Percentiles rank a stretch among this genome's conserved stretches.
Conservation (phyloP, 2,113 vertebrate genomes). For the Lipotes vexillifer region DNA sequence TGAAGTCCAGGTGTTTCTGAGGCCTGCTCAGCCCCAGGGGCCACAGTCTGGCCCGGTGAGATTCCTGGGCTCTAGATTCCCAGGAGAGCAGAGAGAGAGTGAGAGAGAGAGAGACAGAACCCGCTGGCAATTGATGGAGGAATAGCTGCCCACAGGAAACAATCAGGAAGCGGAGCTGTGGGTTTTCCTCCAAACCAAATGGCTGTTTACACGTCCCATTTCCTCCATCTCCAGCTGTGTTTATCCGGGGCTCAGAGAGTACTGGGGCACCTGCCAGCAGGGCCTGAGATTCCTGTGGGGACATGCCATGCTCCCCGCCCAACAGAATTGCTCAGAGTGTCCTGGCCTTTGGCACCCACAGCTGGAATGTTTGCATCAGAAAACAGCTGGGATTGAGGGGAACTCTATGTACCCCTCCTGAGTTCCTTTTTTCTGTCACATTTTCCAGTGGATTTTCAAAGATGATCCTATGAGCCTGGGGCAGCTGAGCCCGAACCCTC, state of each 20-base stretch:
- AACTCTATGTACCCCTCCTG: not conserved
- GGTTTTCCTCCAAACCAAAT: constrained; percentile 3
- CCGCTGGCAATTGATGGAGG: not conserved
- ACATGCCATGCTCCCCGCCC: not conserved
- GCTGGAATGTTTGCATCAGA: constrained; percentile 12
- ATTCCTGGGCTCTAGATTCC: not conserved
- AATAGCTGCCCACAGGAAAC: constrained; percentile 12
- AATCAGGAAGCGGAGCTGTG: not conserved
- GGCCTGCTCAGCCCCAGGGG: not conserved
- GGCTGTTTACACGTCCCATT: constrained; percentile 19
- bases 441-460: constrained; percentile 52
- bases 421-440: constrained; percentile 14
- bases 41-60: not conserved
- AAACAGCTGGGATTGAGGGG: not conserved
- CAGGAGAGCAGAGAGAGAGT: not conserved
- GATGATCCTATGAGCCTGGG: not conserved
- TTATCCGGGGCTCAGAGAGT: not conserved
- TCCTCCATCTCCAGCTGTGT: constrained; percentile 36
- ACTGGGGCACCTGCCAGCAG: not conserved
- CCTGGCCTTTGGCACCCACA: constrained; percentile 17
- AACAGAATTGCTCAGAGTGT: not conserved
- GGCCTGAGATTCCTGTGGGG: not conserved
- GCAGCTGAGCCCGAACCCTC: not conserved
- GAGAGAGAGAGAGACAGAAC: not conserved
- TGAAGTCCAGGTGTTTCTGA: not conserved